These are phyloP conservation scores for Pecten maximus DNA, from an alignment of 2,888 invertebrate genomes.

Conservation along the genomic window DNA sequence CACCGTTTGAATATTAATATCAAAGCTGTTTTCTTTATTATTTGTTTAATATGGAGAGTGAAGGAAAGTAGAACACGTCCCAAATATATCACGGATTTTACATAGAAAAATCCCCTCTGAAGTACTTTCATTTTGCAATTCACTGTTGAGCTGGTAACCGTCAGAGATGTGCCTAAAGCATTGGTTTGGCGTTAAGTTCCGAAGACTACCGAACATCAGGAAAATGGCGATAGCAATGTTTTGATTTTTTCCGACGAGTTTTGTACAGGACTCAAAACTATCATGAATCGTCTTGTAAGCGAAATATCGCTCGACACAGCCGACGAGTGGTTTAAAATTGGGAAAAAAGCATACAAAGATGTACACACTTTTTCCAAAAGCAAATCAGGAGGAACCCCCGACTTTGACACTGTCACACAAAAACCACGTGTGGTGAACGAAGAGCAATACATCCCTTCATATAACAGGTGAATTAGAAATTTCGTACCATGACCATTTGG, in stretches of 20 bases:
- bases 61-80: too few species aligned
- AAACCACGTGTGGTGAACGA: slow-evolving; percentile 56
- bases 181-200: not conserved
- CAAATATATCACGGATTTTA: too few species aligned
- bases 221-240: slow-evolving; percentile 30
- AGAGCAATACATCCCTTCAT: not conserved
- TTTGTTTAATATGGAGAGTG: too few species aligned
- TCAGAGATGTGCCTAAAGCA: not conserved
- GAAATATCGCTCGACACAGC: slow-evolving; percentile 75
- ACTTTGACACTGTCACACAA: slow-evolving; percentile 68
- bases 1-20: too few species aligned
- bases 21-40: too few species aligned
- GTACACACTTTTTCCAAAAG: slow-evolving; percentile 63
- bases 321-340: slow-evolving; percentile 78
- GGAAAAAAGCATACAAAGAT: slow-evolving; percentile 65
- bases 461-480: not conserved
- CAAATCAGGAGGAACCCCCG: slow-evolving; percentile 62
- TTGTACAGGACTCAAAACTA: not conserved
- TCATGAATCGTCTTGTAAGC: slow-evolving; percentile 68
- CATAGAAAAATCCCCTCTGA: not conserved
- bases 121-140: not conserved
- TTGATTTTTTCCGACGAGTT: not conserved
- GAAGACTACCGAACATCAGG: not conserved
- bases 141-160: not conserved
- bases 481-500: too few species aligned